Base-by-base conservation (phyloP, 2,797 vertebrate species). In the Forpus xanthops region DNA sequence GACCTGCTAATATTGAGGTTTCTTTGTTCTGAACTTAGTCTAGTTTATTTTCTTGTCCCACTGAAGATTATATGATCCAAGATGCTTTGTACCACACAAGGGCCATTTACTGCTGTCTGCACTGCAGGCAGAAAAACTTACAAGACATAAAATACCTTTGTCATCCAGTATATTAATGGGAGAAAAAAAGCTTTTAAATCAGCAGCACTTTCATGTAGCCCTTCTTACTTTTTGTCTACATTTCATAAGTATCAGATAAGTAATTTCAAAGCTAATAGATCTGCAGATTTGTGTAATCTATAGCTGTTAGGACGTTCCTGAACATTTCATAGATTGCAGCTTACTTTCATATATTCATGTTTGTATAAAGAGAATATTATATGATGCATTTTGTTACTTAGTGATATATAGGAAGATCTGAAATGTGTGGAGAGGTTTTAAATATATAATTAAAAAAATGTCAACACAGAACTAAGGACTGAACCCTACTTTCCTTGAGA, bases 41-140 rank as follows among this genome's bases (percentile, higher is more conserved):
- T 71, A 6, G n/a, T n/a, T 81, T 78, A 62, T 83, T 80, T 92
- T 89, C 68, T 84, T 87, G 39, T 70, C 45, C 33, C 8, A 41
- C 4, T 70, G 70, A 89, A 67, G 31, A 42, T 81, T 3, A 78
- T 72, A 30, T 78, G 78, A 60, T 70, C 39, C 0, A 1, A 16
- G 15, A n/a, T 70, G n/a, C 42, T 33, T 82, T 94, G 45, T 55
- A 83, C 41, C 30, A 84, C 8, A 17, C 47, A 78, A 39, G 10
- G 18, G 10, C 19, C 44, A 70, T 67, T 92, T 75, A 70, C 27
- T 78, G 11, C 53, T 66, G 23, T 18, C 31, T 88, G 19, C 0
- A 1, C 41, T 87, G 49, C 39, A 58, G 60, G 56, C 45, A 84
- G 35, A 58, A 89, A 89, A 89, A 49, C 19, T 70, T 80, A 23